A percentile compares a stretch with the other conserved stretches of the same genome.
phyloP scores from a whole-genome alignment of 2,888 invertebrate species.

The Bombyx huttoni region DNA sequence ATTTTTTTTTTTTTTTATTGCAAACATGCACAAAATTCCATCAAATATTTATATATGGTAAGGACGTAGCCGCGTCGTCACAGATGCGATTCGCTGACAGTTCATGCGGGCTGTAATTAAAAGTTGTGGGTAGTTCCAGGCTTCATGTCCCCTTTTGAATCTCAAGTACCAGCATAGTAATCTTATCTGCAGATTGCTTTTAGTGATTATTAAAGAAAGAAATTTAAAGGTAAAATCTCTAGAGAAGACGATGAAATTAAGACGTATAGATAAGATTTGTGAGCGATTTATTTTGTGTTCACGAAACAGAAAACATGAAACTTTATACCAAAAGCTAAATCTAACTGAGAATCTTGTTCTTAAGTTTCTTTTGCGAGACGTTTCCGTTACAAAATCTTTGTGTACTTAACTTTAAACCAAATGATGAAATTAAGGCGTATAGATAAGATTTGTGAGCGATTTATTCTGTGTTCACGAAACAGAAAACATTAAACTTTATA shows the following conservation, averaged over 20 bases:
- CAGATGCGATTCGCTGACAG: not conserved
- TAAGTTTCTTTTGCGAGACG: not conserved
- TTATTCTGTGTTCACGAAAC: not conserved
- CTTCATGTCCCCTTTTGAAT: not conserved
- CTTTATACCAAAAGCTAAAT: not conserved
- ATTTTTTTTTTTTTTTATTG: too few relatives aligned
- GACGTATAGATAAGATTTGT: not conserved
- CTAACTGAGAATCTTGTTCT: not conserved
- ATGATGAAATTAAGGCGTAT: slow-evolving; percentile 3
- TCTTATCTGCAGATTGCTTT: not conserved
- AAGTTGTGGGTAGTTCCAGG: not conserved
- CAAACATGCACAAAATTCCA: not conserved
- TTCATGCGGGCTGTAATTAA: not conserved
- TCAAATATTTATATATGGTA: not conserved
- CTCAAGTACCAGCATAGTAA: not conserved
- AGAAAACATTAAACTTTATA: not conserved
- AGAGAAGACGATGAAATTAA: not conserved
- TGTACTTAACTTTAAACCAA: slow-evolving; percentile 24
- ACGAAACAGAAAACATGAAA: not conserved
- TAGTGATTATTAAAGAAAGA: not conserved
- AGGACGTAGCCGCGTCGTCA: not conserved
- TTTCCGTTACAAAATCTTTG: slow-evolving; percentile 17
- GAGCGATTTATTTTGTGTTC: not conserved
- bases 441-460: not conserved
- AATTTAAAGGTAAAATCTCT: not conserved